These are phyloP conservation scores for Dicycla oo DNA, from an alignment of 2,888 invertebrate genomes.

Conservation along the genomic window DNA sequence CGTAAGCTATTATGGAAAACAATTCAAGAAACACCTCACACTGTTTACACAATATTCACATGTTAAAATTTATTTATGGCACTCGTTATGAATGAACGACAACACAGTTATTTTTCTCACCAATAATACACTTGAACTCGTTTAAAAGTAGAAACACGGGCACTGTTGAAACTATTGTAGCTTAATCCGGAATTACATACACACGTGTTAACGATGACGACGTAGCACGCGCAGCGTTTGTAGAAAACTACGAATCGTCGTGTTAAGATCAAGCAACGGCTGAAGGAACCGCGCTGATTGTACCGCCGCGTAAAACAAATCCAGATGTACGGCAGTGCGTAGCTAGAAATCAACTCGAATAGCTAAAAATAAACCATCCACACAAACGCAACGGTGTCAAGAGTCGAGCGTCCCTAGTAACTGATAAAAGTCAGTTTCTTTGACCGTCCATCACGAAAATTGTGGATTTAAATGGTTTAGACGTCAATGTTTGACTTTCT, in stretches of 20 bases:
- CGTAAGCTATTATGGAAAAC: background rate
- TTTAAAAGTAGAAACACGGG: slow-evolving; percentile 4
- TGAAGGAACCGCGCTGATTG: slow-evolving; percentile 52
- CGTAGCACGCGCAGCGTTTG: slow-evolving; percentile 33
- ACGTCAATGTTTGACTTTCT: background rate
- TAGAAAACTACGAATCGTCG: slow-evolving; percentile 50
- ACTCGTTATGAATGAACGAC: slow-evolving; percentile 9
- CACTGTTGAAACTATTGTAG: slow-evolving; percentile 1
- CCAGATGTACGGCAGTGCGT: slow-evolving; percentile 62
- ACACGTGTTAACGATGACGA: slow-evolving; percentile 23
- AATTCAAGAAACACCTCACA: slow-evolving; percentile 8
- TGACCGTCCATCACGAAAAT: slow-evolving; percentile 15
- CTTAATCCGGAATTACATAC: slow-evolving; percentile 1
- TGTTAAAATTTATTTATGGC: background rate
- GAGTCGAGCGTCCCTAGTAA: slow-evolving; percentile 47
- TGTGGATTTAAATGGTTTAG: background rate
- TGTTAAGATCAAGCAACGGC: slow-evolving; percentile 43
- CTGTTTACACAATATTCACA: slow-evolving; percentile 34
- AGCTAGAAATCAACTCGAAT: slow-evolving; percentile 65
- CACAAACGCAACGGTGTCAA: slow-evolving; percentile 54
- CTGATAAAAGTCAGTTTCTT: slow-evolving; percentile 42
- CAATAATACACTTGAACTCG: slow-evolving; percentile 24
- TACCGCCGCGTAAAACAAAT: slow-evolving; percentile 59
- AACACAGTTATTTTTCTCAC: background rate
- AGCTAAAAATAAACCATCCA: slow-evolving; percentile 62